Evolutionary conservation across 2,797 vertebrate genomes (phyloP).

Genomic region (Enteromius treurensis): DNA sequence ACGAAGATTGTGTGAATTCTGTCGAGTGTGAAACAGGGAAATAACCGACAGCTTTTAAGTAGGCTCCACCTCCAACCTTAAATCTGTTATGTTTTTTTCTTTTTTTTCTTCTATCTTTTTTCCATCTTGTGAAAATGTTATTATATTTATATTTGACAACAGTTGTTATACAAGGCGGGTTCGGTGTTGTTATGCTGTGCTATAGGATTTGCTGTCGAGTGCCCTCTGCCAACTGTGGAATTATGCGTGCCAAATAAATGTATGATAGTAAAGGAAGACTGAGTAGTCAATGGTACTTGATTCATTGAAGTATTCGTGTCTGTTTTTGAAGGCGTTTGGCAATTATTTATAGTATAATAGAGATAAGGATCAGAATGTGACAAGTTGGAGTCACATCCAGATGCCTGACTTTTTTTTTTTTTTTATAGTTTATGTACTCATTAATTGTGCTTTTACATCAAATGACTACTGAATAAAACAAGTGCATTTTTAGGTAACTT

Average conservation of each 20-base stretch:
- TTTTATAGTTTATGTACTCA: not conserved
- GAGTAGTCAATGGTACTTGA: slow-evolving; percentile 12
- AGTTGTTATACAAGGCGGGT: slow-evolving; percentile 10
- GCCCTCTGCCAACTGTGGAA: slow-evolving; percentile 29
- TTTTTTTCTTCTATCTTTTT: not conserved
- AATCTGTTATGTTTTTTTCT: slow-evolving; percentile 6
- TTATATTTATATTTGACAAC: slow-evolving; percentile 24
- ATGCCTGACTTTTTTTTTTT: not conserved
- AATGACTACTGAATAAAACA: not conserved
- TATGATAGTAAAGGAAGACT: slow-evolving; percentile 25
- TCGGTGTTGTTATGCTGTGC: not conserved
- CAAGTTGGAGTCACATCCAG: not conserved
- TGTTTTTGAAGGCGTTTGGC: not conserved
- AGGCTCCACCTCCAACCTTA: slow-evolving; percentile 47
- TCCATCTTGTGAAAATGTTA: slow-evolving; percentile 16
- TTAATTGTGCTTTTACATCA: slow-evolving; percentile 15
- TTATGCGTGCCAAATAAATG: slow-evolving; percentile 32
- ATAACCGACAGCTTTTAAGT: slow-evolving; percentile 42
- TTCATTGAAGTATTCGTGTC: slow-evolving; percentile 19
- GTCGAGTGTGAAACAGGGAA: slow-evolving; percentile 61
- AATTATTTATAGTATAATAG: not conserved
- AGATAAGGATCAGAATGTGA: slow-evolving; percentile 21
- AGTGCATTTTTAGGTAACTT: not conserved
- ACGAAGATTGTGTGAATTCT: slow-evolving; percentile 62
- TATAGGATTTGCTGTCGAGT: slow-evolving; percentile 24